phyloP scores from a whole-genome alignment of 2,113 vertebrate genomes.

The Ceuthmochares aereus region DNA sequence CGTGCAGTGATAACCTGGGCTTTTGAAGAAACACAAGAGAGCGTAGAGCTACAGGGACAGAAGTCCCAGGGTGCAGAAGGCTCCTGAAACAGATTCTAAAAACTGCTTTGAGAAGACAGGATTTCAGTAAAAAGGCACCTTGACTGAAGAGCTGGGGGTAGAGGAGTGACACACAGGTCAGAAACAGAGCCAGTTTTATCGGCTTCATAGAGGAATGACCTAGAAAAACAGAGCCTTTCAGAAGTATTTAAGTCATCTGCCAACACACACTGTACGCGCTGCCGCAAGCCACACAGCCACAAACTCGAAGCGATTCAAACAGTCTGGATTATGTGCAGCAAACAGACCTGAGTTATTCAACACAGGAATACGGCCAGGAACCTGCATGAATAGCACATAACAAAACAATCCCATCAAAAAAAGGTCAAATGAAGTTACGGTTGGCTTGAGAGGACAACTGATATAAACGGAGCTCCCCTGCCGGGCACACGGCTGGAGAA shows the following conservation, averaged over 20 bases:
- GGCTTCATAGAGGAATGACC: constrained; percentile 21
- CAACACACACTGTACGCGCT: not conserved
- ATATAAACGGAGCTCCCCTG: not conserved
- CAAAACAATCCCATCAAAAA: not conserved
- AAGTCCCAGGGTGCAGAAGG: not conserved
- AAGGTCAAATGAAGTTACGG: accelerated
- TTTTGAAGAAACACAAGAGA: not conserved
- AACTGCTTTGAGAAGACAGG: not conserved
- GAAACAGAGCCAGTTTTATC: constrained; percentile 43
- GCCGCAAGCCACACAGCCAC: constrained; percentile 12
- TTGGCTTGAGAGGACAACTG: not conserved
- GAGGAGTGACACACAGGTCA: constrained; percentile 26
- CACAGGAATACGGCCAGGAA: not conserved
- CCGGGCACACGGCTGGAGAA: not conserved
- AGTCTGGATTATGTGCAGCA: not conserved
- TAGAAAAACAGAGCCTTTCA: constrained; percentile 47
- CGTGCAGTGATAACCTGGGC: not conserved
- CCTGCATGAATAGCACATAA: not conserved
- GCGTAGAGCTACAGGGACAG: not conserved
- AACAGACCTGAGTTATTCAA: not conserved
- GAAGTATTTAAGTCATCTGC: constrained; percentile 26
- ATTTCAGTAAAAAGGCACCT: constrained; percentile 46
- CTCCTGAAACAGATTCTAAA: constrained; percentile 48
- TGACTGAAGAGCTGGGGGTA: constrained; percentile 31
- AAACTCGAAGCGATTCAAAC: not conserved